Base-by-base conservation (phyloP, 2,797 vertebrate genomes). In the Notamacropus eugenii region DNA sequence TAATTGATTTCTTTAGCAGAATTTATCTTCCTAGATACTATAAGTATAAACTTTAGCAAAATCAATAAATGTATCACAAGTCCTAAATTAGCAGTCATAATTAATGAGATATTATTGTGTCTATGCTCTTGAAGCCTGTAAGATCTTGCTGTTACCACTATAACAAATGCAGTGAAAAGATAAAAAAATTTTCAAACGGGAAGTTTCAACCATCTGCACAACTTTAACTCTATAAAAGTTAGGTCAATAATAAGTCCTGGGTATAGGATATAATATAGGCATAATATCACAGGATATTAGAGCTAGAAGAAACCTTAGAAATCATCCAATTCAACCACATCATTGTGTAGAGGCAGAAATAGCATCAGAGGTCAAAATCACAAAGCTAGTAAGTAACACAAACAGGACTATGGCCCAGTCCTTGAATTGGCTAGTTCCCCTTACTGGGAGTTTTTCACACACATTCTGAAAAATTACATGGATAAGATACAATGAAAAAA, bases 1-100 rank as follows among this genome's bases (percentile, higher is more conserved):
- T 93, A 96, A 90, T 96, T 93, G 97, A 94, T 96, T 95, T 93
- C n/a, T 74, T 93, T 90, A 55, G 55, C 90, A 97, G 97, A 96
- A 94, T 46, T 16, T 91, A 82, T 97, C 95, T 97, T 90, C 93
- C 95, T 92, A 94, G 93, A 90, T 92, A 54, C 12, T 55, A 55
- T 40, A 57, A 96, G 94, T 96, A 31, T 91, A 93, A 95, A 16
- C 52, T 0, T 91, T 95, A 55, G 54, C 93, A 40, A 95, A 93
- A 92, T 52, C 92, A 50, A 29, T 29, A 22, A 34, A 94, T 74
- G 67, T 92, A 82, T 91, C 55, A 62, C 55, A 90, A 94, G 90
- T 92, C 94, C 93, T 94, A 55, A 93, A 91, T 91, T 93, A 59
- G 9, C 59, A 74, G 22, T 91, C 58, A 90, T 54, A 97, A 94